Evolutionary conservation across 2,113 vertebrate genomes (phyloP), one percentile per base, ranked within the genome.

Genomic region (Origma solitaria): DNA sequence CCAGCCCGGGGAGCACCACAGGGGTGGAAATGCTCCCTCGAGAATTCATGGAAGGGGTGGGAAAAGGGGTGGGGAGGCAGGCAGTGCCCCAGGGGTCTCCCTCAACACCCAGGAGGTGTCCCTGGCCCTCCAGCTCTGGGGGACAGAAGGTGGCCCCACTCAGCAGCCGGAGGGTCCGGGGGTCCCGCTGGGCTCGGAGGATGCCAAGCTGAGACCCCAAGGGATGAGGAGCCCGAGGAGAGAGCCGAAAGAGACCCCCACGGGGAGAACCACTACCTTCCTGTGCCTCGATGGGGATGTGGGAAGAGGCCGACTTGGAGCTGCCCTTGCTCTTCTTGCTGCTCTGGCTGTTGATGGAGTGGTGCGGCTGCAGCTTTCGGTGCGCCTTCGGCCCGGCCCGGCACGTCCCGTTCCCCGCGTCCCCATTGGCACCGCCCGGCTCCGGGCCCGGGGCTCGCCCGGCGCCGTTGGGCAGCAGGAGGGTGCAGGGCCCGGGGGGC

Each of bases 291-390:
- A 98, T 98, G 58, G 99, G 99, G 82, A 99, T 99, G 97, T 99
- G 99, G 17, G 99, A 99, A 47, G 98, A 98, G 82, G 98, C 97
- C 0, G 99, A 98, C 79, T 98, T 99, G 85, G 98, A 98, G 97
- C 99, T 99, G 95, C 98, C 97, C 97, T 99, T 99, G 97, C 99
- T 99, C 94, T 98, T 99, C 97, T 98, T 99, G 98, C 99, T 99
- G 97, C 98, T 95, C 96, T 99, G 99, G 97, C 98, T 99, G 97
- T 98, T 98, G 96, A 99, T 98, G 83, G 99, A 99, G 3, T 99
- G 98, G 95, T 99, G 99, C 0, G 98, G 96, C 95, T 98, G 99
- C 96, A 99, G 97, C 94, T 99, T 99, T 88, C 98, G 98, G 68
- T 95, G 98, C 44, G 96, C 94, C 83, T 97, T 99, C 85, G 98